Conservation (phyloP, 2,113 vertebrate genomes). For the Hydropotes inermis region DNA sequence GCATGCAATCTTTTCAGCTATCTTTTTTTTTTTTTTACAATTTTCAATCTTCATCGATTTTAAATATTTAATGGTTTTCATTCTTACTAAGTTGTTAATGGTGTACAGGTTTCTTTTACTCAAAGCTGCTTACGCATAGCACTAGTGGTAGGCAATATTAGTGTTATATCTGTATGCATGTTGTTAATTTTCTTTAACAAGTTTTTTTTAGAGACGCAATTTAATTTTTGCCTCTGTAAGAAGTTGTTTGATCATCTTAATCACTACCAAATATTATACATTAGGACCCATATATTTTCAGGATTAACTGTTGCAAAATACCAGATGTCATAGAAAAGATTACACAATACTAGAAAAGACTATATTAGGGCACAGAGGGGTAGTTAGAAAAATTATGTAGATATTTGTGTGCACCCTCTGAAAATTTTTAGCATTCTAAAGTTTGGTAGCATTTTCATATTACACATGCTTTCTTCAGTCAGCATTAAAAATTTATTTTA, state of each 20-base stretch:
- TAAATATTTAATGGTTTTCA: slow-evolving; percentile 48
- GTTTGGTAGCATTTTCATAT: background rate
- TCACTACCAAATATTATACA: background rate
- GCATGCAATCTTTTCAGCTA: background rate
- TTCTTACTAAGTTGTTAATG: background rate
- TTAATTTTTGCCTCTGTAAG: background rate
- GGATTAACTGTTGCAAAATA: background rate
- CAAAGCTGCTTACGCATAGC: background rate
- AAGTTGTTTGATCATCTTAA: background rate
- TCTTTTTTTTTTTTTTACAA: background rate
- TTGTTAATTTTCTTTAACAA: background rate
- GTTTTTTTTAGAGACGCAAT: no score
- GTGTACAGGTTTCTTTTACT: slow-evolving; percentile 15
- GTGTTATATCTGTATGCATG: background rate
- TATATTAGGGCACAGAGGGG: background rate
- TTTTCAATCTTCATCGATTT: background rate
- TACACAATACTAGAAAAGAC: background rate
- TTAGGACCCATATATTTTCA: background rate
- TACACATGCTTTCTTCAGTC: background rate
- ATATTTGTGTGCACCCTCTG: background rate
- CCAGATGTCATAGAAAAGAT: background rate
- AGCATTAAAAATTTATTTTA: background rate
- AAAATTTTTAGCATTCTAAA: background rate
- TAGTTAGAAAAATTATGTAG: background rate
- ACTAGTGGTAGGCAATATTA: background rate